These are phyloP conservation scores for Nephrotoma appendiculata DNA, from an alignment of 2,888 invertebrate genomes.

Conservation along the genomic window DNA sequence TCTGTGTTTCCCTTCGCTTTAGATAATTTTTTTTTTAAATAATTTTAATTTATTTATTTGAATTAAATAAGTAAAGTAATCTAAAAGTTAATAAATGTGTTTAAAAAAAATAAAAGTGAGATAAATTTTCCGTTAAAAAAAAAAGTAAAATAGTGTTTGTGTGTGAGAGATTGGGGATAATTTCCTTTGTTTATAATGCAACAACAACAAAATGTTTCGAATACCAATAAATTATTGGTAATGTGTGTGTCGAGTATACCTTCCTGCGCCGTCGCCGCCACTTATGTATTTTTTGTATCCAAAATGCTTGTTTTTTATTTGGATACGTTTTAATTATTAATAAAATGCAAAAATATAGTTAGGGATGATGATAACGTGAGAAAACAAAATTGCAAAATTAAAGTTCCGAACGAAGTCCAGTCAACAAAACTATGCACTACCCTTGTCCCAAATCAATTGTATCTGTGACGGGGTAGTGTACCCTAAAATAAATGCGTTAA, in stretches of 20 bases:
- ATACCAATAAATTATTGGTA: not conserved
- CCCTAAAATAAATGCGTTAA: not conserved
- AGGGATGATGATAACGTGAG: not conserved
- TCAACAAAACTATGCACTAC: not conserved
- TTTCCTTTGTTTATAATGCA: not conserved
- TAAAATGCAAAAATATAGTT: not conserved
- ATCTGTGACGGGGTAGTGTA: not conserved
- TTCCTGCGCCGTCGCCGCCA: not conserved
- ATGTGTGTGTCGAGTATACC: not conserved
- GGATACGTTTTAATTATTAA: not conserved
- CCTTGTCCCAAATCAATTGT: not conserved
- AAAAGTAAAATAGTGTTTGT: not conserved
- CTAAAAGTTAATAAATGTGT: not conserved
- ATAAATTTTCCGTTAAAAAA: not conserved
- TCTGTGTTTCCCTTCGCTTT: conserved; percentile 5
- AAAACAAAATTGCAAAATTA: not conserved
- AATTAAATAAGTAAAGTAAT: not conserved
- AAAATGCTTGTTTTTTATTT: not conserved
- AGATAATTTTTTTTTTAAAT: not conserved
- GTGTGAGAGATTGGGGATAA: not conserved
- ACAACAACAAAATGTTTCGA: not conserved
- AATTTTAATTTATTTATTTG: not conserved
- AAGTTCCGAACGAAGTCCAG: not conserved
- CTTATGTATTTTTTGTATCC: not conserved
- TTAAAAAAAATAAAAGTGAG: not conserved